Evolutionary conservation across 2,888 invertebrate species (phyloP), one percentile per base, ranked within the genome.

Genomic region (Drosophila falleni): DNA sequence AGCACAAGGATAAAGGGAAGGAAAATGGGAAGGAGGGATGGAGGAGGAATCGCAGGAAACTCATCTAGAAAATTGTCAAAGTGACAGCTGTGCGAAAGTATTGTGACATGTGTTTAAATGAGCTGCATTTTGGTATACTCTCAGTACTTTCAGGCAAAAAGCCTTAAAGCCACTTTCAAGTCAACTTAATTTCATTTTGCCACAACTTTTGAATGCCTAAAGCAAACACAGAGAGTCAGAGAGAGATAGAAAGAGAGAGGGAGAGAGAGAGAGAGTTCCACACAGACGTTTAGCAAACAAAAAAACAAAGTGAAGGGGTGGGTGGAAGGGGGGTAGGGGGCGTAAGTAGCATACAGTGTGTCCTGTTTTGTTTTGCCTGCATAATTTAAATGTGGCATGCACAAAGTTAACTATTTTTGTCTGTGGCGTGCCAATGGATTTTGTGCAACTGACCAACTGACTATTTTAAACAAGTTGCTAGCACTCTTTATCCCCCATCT

Each of bases 51-150:
- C 88, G 78, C 63, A 80, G 72, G 87, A 88, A 87, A 89, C 86
- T 87, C 90, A 89, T 87, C 90, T 89, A 88, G 83, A 88, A 88
- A 87, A 87, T 87, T 87, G 89, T 88, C 87, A 88, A 89, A 87
- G 86, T 89, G 86, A 87, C 86, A 87, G 89, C 83, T 87, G 86
- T 78, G 87, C 76, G 80, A 86, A 89, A 89, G 86, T 87, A 86
- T 87, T 87, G 86, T 89, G 90, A 89, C 86, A 87, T 87, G 89
- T 87, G 86, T 87, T 88, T 86, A 88, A 89, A 88, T 87, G 87
- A 88, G 87, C 89, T 89, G 83, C 87, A 87, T 80, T 80, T 89
- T 87, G 56, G 64, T 54, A 50, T 23, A n/a, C 37, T 37, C 6
- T 23, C 29, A 19, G 35, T 39, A 47, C 39, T 39, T 31, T 26